Base-by-base conservation (phyloP, 1,140 invertebrate genomes). In the Bombus affinis region DNA sequence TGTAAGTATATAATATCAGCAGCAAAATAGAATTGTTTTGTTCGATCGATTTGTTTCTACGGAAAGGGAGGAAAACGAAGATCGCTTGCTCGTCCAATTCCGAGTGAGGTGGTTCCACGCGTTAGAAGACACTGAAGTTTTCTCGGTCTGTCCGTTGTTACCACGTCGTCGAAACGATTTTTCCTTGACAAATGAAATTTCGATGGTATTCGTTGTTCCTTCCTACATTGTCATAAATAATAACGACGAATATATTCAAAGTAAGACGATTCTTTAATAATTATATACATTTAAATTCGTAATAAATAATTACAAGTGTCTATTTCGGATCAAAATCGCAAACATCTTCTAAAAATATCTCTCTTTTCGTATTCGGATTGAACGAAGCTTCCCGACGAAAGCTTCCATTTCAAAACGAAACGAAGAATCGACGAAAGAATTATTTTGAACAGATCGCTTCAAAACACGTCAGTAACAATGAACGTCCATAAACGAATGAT, bases 111-210 rank as follows among this genome's bases (percentile, higher is more conserved):
- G 18, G 53, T 70, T 79, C 47, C 47, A 68, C 62, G 44, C n/a
- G 75, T 37, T 77, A 77, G 59, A 78, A 66, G 62, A 78, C 59
- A 66, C 62, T 78, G 57, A 66, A 66, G 42, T 35, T 66, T 42
- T 9, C 28, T 28, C 25, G 44, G 5, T 12, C 10, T 44, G 28
- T n/a, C 28, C 76, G 2, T 22, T 44, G 76, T 44, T 42, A 39
- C 39, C 42, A 22, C 35, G 10, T 44, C 9, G 8, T 44, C 18
- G 59, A 78, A 44, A 28, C 39, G 39, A 66, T 25, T 44, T 8
- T 32, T 25, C 5, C n/a, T 12, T 25, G 28, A 22, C 25, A 12
- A 47, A 75, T 35, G 9, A 25, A 53, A 53, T 75, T 75, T 35
- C 13, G 6, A 22, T 10, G 9, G 1, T 28, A 25, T 53, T 75